Evolutionary conservation across 2,888 invertebrate species (phyloP), one percentile per base, ranked within the genome.

Genomic region (Euzetes globulus): DNA sequence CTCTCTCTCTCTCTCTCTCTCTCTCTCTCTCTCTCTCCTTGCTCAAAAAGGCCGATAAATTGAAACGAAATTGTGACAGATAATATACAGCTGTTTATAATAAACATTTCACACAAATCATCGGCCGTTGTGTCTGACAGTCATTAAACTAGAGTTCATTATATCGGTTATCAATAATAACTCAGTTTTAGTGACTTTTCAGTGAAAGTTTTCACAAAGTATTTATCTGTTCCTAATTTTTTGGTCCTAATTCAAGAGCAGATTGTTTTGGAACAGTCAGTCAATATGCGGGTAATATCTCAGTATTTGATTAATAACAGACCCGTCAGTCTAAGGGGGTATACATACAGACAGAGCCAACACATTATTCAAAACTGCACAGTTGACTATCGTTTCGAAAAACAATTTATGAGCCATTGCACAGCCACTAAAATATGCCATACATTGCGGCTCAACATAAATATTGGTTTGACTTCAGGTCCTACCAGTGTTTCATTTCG

Each of bases 41-140:
- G 6, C 13, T 9, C 5, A 41, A 41, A 41, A 1, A 41, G 11
- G 11, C 13, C 41, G 13, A 41, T 41, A 41, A 41, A 41, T 41
- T 41, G 41, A 11, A 41, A 13, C 13, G 11, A 41, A 41, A 41
- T 50, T 7, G 25, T 58, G 58, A 65, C n/a, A 37, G 17, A 58
- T 65, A 65, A 65, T 65, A 33, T n/a, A 65, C 63, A 65, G 63
- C 63, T 65, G 63, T 37, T 65, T 65, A 65, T 58, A 22, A 58
- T 60, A 60, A 33, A 65, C 37, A 37, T 37, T 65, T 60, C 33
- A 65, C 33, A 65, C 33, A n/a, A 65, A 65, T 65, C 63, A 37
- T 37, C n/a, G 9, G 13, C 33, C 17, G 52, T 19, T 65, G 33
- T 29, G 58, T 29, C 25, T 58, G 25, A 13, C 25, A 55, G 22